phyloP scores from a whole-genome alignment of 2,797 vertebrate species.

The Sebastes miniatus region DNA sequence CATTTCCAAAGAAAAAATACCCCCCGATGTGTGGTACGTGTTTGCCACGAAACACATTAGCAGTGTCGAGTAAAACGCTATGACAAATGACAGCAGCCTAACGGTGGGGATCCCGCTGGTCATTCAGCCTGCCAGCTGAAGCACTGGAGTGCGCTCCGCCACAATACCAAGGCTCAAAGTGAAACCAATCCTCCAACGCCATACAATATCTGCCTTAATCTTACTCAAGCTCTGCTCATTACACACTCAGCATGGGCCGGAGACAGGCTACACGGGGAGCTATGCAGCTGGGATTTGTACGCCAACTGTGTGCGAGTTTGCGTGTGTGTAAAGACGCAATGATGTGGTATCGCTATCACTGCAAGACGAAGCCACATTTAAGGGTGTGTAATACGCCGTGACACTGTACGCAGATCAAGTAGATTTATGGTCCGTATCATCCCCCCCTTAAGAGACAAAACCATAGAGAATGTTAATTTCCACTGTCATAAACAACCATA shows the following conservation, averaged over 20 bases:
- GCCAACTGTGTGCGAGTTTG: constrained; percentile 40
- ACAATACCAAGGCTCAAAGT: constrained; percentile 53
- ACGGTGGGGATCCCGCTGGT: constrained; percentile 63
- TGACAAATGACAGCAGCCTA: constrained; percentile 71
- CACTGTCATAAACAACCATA: constrained; percentile 69
- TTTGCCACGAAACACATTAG: constrained; percentile 70
- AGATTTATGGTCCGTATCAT: constrained; percentile 65
- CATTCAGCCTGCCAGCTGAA: constrained; percentile 56
- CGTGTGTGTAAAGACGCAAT: constrained; percentile 17
- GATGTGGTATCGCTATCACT: constrained; percentile 53
- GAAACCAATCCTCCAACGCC: constrained; percentile 63
- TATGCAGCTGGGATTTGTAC: constrained; percentile 49
- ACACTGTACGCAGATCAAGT: constrained; percentile 54
- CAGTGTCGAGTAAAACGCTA: constrained; percentile 56
- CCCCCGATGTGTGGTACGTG: constrained; percentile 42
- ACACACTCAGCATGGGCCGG: constrained; percentile 74
- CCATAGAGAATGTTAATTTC: constrained; percentile 71
- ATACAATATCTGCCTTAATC: constrained; percentile 75
- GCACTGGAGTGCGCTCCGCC: constrained; percentile 48
- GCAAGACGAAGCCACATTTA: constrained; percentile 52
- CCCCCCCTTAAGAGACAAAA: constrained; percentile 48
- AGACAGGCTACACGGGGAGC: constrained; percentile 55
- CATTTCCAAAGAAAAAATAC: constrained; percentile 46
- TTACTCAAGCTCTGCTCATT: constrained; percentile 73
- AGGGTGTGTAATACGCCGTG: constrained; percentile 59